These are phyloP conservation scores for Phoebastria nigripes DNA, from an alignment of 2,797 vertebrate species.

Conservation along the genomic window DNA sequence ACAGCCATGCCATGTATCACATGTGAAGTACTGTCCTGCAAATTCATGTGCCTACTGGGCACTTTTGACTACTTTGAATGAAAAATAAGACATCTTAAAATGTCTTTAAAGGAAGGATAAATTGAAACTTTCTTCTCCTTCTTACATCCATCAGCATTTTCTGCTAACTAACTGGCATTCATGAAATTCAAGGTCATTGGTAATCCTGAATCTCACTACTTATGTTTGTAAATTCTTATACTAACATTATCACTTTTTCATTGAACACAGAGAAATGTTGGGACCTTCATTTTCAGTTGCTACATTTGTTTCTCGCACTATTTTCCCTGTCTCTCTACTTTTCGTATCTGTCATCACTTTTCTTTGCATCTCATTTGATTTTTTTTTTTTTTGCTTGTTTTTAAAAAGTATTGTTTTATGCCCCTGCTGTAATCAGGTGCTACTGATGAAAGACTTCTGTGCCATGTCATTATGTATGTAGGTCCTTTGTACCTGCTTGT, in stretches of 20 bases:
- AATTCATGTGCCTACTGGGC: not conserved
- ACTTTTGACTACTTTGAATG: not conserved
- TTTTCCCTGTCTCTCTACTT: not conserved
- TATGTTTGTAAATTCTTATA: not conserved
- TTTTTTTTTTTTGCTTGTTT: not conserved
- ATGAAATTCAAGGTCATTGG: not conserved
- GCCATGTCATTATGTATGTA: not conserved
- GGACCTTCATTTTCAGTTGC: not conserved
- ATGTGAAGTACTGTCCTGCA: not conserved
- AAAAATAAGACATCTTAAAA: not conserved
- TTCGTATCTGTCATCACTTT: not conserved
- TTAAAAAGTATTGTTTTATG: not conserved
- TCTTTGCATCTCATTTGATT: not conserved
- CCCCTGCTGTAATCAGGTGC: not conserved
- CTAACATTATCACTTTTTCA: not conserved
- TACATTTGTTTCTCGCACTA: not conserved
- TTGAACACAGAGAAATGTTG: not conserved
- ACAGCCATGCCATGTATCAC: not conserved
- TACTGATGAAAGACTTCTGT: slow-evolving; percentile 2
- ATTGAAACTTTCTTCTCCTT: not conserved
- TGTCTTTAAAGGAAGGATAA: not conserved
- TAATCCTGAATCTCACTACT: not conserved
- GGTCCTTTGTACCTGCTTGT: not conserved
- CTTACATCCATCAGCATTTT: not conserved
- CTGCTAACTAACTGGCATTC: not conserved